Conservation (phyloP, 2,113 vertebrate species). For the Scytalopus superciliaris region DNA sequence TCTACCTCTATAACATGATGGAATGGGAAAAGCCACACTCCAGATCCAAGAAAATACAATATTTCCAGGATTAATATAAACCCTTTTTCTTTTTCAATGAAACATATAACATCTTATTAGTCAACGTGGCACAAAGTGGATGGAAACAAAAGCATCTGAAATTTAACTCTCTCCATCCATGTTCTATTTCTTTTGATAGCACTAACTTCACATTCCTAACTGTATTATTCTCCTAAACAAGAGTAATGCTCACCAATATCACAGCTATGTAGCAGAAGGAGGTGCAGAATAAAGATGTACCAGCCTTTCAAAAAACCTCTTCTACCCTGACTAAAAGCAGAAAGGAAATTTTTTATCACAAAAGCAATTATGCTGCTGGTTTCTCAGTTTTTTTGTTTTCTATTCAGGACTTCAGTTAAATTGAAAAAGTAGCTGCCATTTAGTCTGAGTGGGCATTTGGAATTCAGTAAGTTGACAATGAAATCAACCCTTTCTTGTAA, state of each 20-base stretch:
- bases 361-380: neutral
- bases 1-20: neutral
- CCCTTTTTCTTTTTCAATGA: neutral
- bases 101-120: neutral
- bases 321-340: neutral
- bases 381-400: neutral
- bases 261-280: neutral
- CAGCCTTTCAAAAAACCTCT: neutral
- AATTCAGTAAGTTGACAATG: neutral
- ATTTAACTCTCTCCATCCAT: neutral
- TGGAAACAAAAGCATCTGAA: neutral
- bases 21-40: neutral
- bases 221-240: neutral
- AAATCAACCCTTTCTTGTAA: neutral
- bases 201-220: neutral
- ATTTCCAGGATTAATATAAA: neutral
- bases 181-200: neutral
- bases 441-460: neutral
- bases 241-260: neutral
- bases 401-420: neutral
- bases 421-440: neutral
- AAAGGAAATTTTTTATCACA: neutral
- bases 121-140: neutral
- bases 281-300: neutral
- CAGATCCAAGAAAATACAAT: neutral